phyloP scores from a whole-genome alignment of 1,140 invertebrate species.

The Amphibalanus amphitrite region DNA sequence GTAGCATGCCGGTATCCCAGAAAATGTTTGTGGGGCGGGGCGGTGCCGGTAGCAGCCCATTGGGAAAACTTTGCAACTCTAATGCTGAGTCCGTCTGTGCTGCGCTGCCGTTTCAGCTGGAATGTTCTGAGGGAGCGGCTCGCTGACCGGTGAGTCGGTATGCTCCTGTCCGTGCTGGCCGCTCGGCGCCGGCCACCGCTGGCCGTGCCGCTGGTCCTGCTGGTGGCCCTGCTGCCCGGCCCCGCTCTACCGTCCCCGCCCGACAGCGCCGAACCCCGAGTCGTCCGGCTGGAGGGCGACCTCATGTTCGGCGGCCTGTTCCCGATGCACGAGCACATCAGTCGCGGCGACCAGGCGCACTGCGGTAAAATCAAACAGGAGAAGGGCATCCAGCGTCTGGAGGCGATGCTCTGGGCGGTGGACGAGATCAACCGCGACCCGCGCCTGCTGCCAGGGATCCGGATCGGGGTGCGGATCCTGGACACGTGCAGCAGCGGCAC shows the following conservation, averaged over 20 bases:
- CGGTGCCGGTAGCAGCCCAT: too few relatives aligned
- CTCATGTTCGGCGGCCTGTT: conserved; percentile 58
- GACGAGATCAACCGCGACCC: conserved; percentile 49
- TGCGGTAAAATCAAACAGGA: conserved; percentile 53
- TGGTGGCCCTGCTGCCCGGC: background rate
- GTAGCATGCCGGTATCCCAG: too few relatives aligned
- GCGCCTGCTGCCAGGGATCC: conserved; percentile 41
- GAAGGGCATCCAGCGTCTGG: conserved; percentile 59
- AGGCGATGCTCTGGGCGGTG: conserved; percentile 66
- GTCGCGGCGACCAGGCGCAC: conserved; percentile 28
- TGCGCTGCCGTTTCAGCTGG: too few relatives aligned
- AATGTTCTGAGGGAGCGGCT: too few relatives aligned
- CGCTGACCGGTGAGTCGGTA: too few relatives aligned
- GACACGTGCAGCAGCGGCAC: conserved; percentile 65
- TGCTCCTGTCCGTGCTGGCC: background rate
- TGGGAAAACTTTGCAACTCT: too few relatives aligned
- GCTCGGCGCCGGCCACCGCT: background rate
- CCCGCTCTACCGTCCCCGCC: background rate
- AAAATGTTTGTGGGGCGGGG: too few relatives aligned
- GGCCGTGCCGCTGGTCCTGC: background rate
- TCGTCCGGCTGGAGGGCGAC: conserved; percentile 40
- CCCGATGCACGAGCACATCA: conserved; percentile 33
- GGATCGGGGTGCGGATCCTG: conserved; percentile 50
- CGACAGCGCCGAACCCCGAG: conserved; percentile 17
- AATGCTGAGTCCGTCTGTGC: too few relatives aligned